A percentile compares a stretch with the other conserved stretches of the same genome.
phyloP scores from a whole-genome alignment of 2,113 vertebrate genomes.

The Sakesphorus luctuosus region DNA sequence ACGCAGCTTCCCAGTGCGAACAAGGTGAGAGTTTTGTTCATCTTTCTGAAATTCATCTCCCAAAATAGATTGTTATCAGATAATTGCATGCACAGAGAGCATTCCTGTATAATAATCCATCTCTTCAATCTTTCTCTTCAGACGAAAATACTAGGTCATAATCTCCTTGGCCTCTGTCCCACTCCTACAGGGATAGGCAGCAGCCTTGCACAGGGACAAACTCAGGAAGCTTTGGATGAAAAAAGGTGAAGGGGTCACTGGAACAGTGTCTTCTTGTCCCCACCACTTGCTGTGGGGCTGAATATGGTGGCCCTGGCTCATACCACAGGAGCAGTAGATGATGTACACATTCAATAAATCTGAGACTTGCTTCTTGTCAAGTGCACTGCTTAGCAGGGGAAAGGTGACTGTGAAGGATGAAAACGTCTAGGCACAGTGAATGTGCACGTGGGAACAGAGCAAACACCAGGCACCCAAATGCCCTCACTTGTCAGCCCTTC shows the following conservation, averaged over 20 bases:
- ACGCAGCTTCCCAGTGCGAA: background rate
- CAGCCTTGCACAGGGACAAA: background rate
- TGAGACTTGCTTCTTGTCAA: background rate
- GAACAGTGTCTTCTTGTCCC: background rate
- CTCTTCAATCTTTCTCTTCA: background rate
- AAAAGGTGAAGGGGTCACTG: background rate
- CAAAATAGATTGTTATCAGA: background rate
- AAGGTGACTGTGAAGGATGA: background rate
- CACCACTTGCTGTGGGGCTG: constrained; percentile 2
- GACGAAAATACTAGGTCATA: background rate
- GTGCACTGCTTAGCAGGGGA: background rate
- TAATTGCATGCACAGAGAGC: background rate
- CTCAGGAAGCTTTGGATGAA: background rate
- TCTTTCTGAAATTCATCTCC: background rate
- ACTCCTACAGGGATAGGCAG: background rate
- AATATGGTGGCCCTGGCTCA: background rate
- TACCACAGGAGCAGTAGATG: background rate
- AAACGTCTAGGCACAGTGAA: background rate
- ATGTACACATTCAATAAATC: background rate
- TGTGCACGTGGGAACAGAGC: background rate
- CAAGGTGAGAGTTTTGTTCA: background rate
- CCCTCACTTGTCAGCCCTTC: background rate
- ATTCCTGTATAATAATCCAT: constrained; percentile 16
- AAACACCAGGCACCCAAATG: background rate
- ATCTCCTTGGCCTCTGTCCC: background rate